Evolutionary conservation across 2,888 invertebrate genomes (phyloP).

Genomic region (Ochlodes sylvanus): DNA sequence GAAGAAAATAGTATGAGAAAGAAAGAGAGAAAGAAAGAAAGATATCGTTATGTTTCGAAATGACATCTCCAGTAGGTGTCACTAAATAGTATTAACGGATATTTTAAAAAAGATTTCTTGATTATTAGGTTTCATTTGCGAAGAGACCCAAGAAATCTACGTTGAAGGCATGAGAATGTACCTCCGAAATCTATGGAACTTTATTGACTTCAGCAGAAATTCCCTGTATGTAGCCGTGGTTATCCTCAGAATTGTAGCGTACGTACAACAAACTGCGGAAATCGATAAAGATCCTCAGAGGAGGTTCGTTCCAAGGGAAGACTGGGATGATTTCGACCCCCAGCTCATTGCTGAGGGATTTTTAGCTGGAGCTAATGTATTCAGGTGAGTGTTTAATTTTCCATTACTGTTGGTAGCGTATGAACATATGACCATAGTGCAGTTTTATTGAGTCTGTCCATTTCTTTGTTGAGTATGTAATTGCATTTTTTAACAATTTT

Average conservation of each 20-base stretch:
- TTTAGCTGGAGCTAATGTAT: constrained; percentile 97
- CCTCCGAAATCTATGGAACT: constrained; percentile 97
- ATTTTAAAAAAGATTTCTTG: too few relatives aligned
- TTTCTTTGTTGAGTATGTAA: background rate
- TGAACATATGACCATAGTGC: background rate
- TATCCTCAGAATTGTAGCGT: constrained; percentile 88
- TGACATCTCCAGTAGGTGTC: too few relatives aligned
- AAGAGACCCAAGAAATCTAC: constrained; percentile 96
- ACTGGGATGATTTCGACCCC: constrained; percentile 97
- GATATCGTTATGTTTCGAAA: too few relatives aligned
- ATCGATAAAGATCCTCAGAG: constrained; percentile 88
- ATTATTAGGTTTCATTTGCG: constrained; percentile 92
- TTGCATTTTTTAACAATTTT: too few relatives aligned
- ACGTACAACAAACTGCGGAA: constrained; percentile 89
- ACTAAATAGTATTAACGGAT: too few relatives aligned
- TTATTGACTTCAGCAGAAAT: constrained; percentile 97
- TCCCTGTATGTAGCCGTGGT: constrained; percentile 91
- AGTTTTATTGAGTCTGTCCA: background rate
- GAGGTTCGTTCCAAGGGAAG: constrained; percentile 91
- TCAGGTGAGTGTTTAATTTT: constrained; percentile 82
- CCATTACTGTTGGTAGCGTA: background rate
- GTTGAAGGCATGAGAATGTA: constrained; percentile 94
- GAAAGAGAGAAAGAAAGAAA: too few relatives aligned
- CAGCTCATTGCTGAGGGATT: constrained; percentile 96
- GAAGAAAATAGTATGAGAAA: too few relatives aligned